phyloP scores from a whole-genome alignment of 1,140 invertebrate species.

The Venustaconcha ellipsiformis region DNA sequence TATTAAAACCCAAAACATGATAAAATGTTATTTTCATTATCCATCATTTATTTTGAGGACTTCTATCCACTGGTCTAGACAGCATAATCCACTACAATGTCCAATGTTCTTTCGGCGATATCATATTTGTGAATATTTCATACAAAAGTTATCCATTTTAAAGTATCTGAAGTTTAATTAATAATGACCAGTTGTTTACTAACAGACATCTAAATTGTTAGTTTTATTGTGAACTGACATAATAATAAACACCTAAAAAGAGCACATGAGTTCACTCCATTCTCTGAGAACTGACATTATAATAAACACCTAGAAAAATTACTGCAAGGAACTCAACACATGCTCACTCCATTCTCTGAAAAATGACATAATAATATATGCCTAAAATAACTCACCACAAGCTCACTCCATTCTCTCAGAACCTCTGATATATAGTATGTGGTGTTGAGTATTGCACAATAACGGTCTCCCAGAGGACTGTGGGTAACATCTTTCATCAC shows the following conservation, averaged over 20 bases:
- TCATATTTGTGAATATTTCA: too few relatives aligned
- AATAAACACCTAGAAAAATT: not conserved
- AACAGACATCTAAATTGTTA: too few relatives aligned
- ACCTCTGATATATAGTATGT: slow-evolving; percentile 84
- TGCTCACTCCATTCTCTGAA: not conserved
- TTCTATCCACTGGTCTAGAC: too few relatives aligned
- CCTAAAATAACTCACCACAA: slow-evolving; percentile 75
- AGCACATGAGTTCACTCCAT: not conserved
- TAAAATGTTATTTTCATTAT: too few relatives aligned
- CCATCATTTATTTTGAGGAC: too few relatives aligned
- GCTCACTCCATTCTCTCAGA: slow-evolving; percentile 87
- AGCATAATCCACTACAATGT: too few relatives aligned
- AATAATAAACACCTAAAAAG: not conserved
- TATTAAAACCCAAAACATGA: too few relatives aligned
- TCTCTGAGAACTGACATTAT: not conserved
- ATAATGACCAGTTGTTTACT: too few relatives aligned
- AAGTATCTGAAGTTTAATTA: too few relatives aligned
- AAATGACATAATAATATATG: not conserved
- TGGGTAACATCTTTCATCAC: slow-evolving; percentile 74
- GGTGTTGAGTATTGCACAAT: slow-evolving; percentile 85
- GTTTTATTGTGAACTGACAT: too few relatives aligned
- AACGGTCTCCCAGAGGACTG: slow-evolving; percentile 74
- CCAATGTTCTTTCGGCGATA: too few relatives aligned
- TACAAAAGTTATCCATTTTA: too few relatives aligned
- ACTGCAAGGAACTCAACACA: not conserved